Conservation (phyloP, 2,113 vertebrate species). For the Girardinichthys multiradiatus region DNA sequence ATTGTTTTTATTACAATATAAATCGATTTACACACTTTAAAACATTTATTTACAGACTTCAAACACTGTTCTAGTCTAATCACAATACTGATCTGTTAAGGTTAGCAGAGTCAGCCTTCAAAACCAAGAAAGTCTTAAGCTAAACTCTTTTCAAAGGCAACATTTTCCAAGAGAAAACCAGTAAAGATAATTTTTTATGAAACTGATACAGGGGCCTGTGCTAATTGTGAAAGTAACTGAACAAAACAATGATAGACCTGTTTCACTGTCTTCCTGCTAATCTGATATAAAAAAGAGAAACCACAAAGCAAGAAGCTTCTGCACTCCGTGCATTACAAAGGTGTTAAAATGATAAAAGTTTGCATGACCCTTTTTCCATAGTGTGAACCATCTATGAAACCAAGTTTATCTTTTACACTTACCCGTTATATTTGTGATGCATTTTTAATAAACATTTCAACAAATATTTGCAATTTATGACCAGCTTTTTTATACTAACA, state of each 20-base stretch:
- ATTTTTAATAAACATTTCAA: neutral
- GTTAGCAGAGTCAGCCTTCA: neutral
- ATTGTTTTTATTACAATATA: neutral
- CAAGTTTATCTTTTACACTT: neutral
- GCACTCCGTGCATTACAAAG: neutral
- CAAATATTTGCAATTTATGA: neutral
- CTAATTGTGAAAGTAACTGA: neutral
- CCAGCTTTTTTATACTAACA: neutral
- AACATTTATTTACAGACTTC: neutral
- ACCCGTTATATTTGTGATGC: neutral
- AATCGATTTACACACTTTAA: too few relatives aligned
- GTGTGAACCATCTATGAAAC: neutral
- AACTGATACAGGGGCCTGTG: too few relatives aligned
- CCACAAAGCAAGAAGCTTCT: accelerated
- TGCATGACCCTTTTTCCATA: accelerated
- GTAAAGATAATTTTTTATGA: too few relatives aligned
- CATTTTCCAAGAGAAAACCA: too few relatives aligned
- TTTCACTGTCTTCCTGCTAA: neutral
- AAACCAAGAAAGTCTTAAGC: neutral
- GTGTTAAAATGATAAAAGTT: neutral
- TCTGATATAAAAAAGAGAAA: accelerated
- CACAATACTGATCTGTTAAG: neutral
- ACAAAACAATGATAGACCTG: accelerated
- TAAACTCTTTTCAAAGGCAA: neutral
- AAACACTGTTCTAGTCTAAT: neutral